These are phyloP conservation scores for Sphaerophoria taeniata DNA, from an alignment of 2,888 invertebrate species.

Conservation along the genomic window DNA sequence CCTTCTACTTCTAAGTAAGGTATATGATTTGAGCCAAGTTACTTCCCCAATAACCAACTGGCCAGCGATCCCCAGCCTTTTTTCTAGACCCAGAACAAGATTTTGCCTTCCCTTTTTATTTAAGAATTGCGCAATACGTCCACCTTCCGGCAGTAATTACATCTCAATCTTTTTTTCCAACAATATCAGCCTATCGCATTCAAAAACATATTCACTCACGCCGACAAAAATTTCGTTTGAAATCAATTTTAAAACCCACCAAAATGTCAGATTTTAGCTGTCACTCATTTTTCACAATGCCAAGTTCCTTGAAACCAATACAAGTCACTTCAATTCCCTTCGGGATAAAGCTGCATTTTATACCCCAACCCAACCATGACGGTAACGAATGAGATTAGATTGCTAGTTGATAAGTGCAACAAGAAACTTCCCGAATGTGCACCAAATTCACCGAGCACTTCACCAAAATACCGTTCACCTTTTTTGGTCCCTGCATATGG, in stretches of 20 bases:
- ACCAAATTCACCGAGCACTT: constrained; percentile 15
- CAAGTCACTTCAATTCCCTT: constrained; percentile 7
- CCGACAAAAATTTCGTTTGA: constrained; percentile 15
- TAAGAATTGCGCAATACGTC: too few relatives aligned
- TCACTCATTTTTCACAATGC: constrained; percentile 52
- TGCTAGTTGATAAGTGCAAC: neutral
- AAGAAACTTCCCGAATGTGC: constrained; percentile 38
- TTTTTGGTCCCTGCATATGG: constrained; percentile 4
- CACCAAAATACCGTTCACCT: neutral
- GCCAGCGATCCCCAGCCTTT: too few relatives aligned
- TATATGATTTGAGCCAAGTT: too few relatives aligned
- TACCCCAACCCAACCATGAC: constrained; percentile 1
- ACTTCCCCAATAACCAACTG: too few relatives aligned
- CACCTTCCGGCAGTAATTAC: too few relatives aligned
- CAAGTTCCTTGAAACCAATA: constrained; percentile 43
- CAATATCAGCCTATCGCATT: neutral
- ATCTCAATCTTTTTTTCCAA: neutral
- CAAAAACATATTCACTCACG: constrained; percentile 2
- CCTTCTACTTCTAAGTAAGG: too few relatives aligned
- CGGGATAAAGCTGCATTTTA: constrained; percentile 34
- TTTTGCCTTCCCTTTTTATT: too few relatives aligned
- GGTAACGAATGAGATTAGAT: constrained; percentile 10
- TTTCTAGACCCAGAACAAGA: too few relatives aligned
- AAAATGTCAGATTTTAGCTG: constrained; percentile 60
- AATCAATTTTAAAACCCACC: constrained; percentile 62